Evolutionary conservation across 1,140 invertebrate species (phyloP).

Genomic region (Bemisia tabaci): DNA sequence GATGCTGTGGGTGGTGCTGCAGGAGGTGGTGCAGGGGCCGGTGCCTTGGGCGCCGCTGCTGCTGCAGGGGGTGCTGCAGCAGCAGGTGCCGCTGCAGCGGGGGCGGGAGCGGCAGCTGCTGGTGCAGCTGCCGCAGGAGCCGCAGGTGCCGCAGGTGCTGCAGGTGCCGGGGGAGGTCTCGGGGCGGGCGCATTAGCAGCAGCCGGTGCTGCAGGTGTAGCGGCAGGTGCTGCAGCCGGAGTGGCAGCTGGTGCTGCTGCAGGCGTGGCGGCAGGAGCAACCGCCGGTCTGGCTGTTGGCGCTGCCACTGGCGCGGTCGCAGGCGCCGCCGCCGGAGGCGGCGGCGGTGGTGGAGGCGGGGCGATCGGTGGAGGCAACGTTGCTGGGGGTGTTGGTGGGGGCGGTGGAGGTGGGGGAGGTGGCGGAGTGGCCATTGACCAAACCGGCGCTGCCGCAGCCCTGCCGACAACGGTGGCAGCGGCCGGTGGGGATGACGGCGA

Average conservation of each 20-base stretch:
- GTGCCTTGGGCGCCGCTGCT: slow-evolving; percentile 5
- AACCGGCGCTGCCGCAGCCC: neutral
- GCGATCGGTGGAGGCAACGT: slow-evolving; percentile 5
- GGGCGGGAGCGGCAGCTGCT: slow-evolving; percentile 11
- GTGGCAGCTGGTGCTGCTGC: slow-evolving; percentile 4
- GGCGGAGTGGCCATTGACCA: neutral
- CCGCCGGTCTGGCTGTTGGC: slow-evolving; percentile 1
- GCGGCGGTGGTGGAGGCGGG: neutral
- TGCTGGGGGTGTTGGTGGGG: slow-evolving; percentile 5
- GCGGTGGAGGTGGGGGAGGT: neutral
- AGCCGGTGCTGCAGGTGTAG: slow-evolving; percentile 5
- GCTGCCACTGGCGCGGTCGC: slow-evolving; percentile 1
- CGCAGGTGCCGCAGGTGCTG: slow-evolving; percentile 6
- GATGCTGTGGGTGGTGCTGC: slow-evolving; percentile 6
- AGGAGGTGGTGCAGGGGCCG: slow-evolving; percentile 3
- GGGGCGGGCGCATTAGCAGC: slow-evolving; percentile 5
- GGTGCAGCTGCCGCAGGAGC: neutral
- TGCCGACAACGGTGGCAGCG: neutral
- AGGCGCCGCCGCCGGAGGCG: neutral
- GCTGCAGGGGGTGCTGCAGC: slow-evolving; percentile 9
- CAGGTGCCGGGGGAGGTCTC: neutral
- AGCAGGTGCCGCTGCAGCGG: slow-evolving; percentile 9
- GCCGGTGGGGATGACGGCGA: neutral
- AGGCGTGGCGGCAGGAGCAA: neutral
- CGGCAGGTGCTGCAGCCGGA: slow-evolving; percentile 2